Evolutionary conservation across 2,888 invertebrate genomes (phyloP).

Genomic region (Calameuta pallipes): DNA sequence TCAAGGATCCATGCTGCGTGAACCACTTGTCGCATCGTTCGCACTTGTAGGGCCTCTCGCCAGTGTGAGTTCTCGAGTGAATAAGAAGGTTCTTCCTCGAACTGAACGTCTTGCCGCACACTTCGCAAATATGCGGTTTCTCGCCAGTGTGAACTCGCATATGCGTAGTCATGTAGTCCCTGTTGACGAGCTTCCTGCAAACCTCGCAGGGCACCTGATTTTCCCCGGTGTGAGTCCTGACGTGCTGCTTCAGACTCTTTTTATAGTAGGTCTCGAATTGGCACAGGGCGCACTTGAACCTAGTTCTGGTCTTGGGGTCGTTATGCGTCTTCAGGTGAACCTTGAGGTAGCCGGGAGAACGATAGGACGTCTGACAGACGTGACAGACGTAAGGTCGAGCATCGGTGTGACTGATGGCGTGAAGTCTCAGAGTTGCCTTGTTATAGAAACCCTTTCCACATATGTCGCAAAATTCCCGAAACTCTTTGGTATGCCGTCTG

Average conservation of each 20-base stretch:
- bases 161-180: conserved; percentile 15
- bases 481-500: conserved; percentile 67
- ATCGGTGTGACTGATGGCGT: conserved; percentile 55
- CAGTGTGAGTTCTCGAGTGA: conserved; percentile 18
- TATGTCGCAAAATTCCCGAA: conserved; percentile 62
- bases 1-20: conserved; percentile 41
- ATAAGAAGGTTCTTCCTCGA: conserved; percentile 15
- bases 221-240: conserved; percentile 53
- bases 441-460: conserved; percentile 66
- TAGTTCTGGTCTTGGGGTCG: conserved; percentile 6
- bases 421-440: conserved; percentile 61
- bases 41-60: conserved; percentile 29
- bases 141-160: conserved; percentile 20
- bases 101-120: conserved; percentile 19
- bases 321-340: conserved; percentile 67
- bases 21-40: conserved; percentile 44
- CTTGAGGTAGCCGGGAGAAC: conserved; percentile 66
- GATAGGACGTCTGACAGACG: conserved; percentile 64
- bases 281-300: conserved; percentile 45
- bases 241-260: conserved; percentile 55
- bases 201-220: conserved; percentile 50
- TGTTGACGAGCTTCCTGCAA: conserved; percentile 52
- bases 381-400: conserved; percentile 60
- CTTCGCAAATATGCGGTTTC: conserved; percentile 18
- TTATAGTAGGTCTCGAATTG: conserved; percentile 60